These are phyloP conservation scores for Syngnathus floridae DNA, from an alignment of 2,113 vertebrate species.

Conservation along the genomic window DNA sequence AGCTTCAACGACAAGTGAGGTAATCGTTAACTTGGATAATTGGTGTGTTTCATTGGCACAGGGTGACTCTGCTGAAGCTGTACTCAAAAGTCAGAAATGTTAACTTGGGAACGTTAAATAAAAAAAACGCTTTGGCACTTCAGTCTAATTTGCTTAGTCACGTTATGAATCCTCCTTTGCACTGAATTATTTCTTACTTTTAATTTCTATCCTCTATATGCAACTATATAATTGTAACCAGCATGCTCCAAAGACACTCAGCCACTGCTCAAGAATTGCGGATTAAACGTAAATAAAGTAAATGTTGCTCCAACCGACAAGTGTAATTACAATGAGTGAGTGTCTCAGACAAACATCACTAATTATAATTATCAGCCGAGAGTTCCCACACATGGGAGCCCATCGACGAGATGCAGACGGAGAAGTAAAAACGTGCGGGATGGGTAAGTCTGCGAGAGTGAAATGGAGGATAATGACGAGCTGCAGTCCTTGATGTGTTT, in stretches of 20 bases:
- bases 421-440: conserved; percentile 28
- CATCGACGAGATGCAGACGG: conserved; percentile 38
- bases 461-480: conserved; percentile 42
- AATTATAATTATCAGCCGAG: conserved; percentile 61
- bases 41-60: conserved; percentile 50
- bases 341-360: conserved; percentile 37
- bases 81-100: conserved; percentile 28
- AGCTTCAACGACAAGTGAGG: conserved; percentile 47
- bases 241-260: conserved; percentile 46
- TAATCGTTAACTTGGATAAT: conserved; percentile 59
- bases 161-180: not conserved
- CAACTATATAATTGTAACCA: conserved; percentile 58
- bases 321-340: conserved; percentile 48
- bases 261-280: conserved; percentile 2
- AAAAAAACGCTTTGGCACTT: not conserved
- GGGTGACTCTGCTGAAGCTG: conserved; percentile 42
- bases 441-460: conserved; percentile 25
- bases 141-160: not conserved
- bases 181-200: not conserved
- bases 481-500: conserved; percentile 55
- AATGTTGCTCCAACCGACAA: conserved; percentile 22
- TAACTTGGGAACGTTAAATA: not conserved
- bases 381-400: conserved; percentile 36
- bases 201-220: conserved; percentile 6
- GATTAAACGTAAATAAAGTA: conserved; percentile 43